Evolutionary conservation across 35 echinoderm and acorn worm species (phyloP).

Genomic region (Apostichopus parvimensis): DNA sequence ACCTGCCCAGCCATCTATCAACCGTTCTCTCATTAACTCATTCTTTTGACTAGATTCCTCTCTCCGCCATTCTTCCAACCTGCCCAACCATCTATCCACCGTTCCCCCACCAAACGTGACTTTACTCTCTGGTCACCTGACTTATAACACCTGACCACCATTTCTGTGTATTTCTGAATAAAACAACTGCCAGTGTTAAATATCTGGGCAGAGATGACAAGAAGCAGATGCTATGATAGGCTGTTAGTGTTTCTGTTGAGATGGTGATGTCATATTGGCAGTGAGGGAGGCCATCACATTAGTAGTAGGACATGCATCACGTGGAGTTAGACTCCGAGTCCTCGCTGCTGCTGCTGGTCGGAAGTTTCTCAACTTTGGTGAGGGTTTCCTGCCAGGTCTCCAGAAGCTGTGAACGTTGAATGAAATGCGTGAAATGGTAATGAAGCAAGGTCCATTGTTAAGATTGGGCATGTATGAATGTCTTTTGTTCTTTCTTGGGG

Average conservation of each 20-base stretch:
- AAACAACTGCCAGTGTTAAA: not conserved
- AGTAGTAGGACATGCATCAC: constrained; percentile 1
- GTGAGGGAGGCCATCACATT: not conserved
- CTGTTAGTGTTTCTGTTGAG: constrained; percentile 2
- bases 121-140: no score
- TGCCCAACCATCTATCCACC: no score
- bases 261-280: constrained; percentile 21
- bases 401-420: constrained; percentile 30
- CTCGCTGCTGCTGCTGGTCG: not conserved
- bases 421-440: constrained; percentile 19
- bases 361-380: constrained; percentile 18
- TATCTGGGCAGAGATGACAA: not conserved
- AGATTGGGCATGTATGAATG: no score
- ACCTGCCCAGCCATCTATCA: no score
- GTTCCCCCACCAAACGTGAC: no score
- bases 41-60: no score
- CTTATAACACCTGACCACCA: no score
- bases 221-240: not conserved
- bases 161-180: no score
- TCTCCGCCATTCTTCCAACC: no score
- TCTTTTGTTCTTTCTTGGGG: no score
- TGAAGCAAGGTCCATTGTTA: not conserved
- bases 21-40: no score
- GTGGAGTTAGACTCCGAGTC: not conserved
- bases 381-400: not conserved